A percentile compares a stretch with the other conserved stretches of the same genome.
Conservation (phyloP, 2,797 vertebrate genomes). For the Gobio occitaniae region DNA sequence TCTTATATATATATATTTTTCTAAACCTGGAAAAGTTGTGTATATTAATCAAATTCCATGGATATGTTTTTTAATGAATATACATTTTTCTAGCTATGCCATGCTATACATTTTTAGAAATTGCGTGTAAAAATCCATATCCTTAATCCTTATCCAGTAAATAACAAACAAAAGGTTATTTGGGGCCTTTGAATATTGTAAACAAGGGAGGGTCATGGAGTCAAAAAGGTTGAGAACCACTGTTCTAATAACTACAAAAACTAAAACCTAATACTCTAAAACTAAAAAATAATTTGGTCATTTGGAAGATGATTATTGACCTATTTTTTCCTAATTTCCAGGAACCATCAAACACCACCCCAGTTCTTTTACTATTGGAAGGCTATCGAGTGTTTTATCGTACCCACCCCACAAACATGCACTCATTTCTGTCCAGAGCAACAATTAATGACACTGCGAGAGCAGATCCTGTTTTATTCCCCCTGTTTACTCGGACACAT, state of each 20-base stretch:
- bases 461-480: conserved; percentile 2
- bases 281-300: not conserved
- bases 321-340: not conserved
- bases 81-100: not conserved
- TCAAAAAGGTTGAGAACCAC: not conserved
- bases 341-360: not conserved
- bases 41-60: not conserved
- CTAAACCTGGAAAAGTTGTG: not conserved
- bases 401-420: not conserved
- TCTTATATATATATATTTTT: too few species aligned
- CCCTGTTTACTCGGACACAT: not conserved
- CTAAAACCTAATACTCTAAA: too few species aligned
- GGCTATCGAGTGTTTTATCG: not conserved
- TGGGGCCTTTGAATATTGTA: not conserved
- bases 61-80: not conserved
- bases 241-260: not conserved
- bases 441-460: not conserved
- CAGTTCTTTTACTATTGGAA: not conserved
- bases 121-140: not conserved
- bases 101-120: not conserved
- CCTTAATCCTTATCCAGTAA: not conserved
- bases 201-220: not conserved
- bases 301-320: not conserved
- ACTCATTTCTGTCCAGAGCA: not conserved
- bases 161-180: not conserved